Conservation (phyloP, 1,140 invertebrate species). For the Euglossa dilemma region DNA sequence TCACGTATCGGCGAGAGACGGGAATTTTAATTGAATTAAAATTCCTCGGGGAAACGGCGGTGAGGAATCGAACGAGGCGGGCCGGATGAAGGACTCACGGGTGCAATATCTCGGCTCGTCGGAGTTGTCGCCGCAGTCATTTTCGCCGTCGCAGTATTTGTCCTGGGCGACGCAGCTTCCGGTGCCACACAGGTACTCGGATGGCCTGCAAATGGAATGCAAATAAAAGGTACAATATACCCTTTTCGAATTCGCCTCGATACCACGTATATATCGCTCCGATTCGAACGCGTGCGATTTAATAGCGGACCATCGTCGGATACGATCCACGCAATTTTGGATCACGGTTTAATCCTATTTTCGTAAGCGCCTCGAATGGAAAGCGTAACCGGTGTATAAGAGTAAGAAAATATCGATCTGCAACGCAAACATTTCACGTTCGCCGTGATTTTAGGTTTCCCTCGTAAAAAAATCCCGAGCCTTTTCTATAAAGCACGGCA, state of each 20-base stretch:
- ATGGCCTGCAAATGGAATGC: conserved; percentile 79
- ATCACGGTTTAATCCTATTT: conserved; percentile 3
- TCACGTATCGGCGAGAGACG: too few relatives aligned
- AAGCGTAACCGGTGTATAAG: neutral
- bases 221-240: conserved; percentile 12
- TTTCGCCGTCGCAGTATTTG: conserved; percentile 90
- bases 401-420: neutral
- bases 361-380: neutral
- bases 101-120: conserved; percentile 90
- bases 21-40: conserved; percentile 13
- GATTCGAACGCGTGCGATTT: neutral
- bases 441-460: neutral
- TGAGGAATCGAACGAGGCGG: neutral
- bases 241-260: neutral
- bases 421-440: neutral
- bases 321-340: neutral
- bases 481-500: neutral
- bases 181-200: conserved; percentile 86
- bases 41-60: neutral
- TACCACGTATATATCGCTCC: neutral
- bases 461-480: neutral
- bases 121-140: conserved; percentile 90
- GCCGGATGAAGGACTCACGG: conserved; percentile 85
- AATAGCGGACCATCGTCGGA: neutral
- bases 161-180: conserved; percentile 89